Base-by-base conservation (phyloP, 2,888 invertebrate species). In the Girardia tigrina region DNA sequence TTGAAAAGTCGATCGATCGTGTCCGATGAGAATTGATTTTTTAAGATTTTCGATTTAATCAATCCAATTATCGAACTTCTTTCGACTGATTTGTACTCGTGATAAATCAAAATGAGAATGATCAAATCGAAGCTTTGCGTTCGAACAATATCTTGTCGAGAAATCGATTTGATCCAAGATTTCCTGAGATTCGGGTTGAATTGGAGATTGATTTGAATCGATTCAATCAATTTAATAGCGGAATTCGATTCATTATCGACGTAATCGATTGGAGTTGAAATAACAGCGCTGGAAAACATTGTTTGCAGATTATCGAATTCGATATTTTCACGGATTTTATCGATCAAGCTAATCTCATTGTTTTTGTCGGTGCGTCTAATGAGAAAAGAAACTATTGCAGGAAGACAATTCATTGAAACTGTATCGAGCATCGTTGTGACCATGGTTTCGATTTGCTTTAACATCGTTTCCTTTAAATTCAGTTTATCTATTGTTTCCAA, bases 151-250 rank as follows among this genome's bases (percentile, higher is more conserved):
- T 56, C 56, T n/a, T n/a, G n/a, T 16, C 23, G n/a, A n/a, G 56
- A 56, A 16, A 56, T 56, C 8, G 56, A 56, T 56, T 56, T 56
- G 20, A 56, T 20, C 56, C 56, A 56, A 12, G n/a, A 6, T 56
- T 56, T 56, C n/a, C 56, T n/a, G 23, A 56, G 56, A 56, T 56
- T 4, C 4, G 56, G n/a, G 23, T 56, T 56, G n/a, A 56, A 56
- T 56, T 56, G 56, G n/a, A 56, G n/a, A 56, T 56, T 56, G n/a
- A 56, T 56, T 56, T 56, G n/a, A 56, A 56, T 4, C 6, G 56
- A 56, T 20, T 56, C 23, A 20, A 56, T 56, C 56, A 56, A 16
- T 16, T 4, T 56, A 12, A 56, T 4, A 20, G 8, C 56, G n/a
- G 20, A 56, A 56, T 23, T 56, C 4, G 56, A 56, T 56, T 56